Percentiles rank a stretch among this genome's conserved stretches.
phyloP scores from a whole-genome alignment of 2,888 invertebrate genomes.

The Mythimna loreyi region DNA sequence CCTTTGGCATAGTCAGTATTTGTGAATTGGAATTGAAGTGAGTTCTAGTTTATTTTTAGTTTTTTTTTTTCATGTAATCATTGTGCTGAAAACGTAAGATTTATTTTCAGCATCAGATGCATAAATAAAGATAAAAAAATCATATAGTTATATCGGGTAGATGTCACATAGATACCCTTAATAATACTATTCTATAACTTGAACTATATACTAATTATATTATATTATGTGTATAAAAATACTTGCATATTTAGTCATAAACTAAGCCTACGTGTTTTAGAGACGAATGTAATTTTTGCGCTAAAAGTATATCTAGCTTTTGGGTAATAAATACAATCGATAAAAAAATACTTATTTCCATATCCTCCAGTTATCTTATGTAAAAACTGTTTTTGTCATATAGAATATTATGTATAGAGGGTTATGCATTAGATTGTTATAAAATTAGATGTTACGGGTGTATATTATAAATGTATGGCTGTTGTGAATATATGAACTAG shows the following conservation, averaged over 20 bases:
- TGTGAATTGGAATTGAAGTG: constrained; percentile 69
- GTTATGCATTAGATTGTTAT: constrained; percentile 84
- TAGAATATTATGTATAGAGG: constrained; percentile 74
- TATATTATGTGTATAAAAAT: constrained; percentile 67
- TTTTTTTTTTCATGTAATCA: constrained; percentile 37
- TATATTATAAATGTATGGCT: constrained; percentile 78
- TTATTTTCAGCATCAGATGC: constrained; percentile 40
- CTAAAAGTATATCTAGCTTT: constrained; percentile 37
- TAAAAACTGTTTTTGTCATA: constrained; percentile 72
- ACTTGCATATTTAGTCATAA: constrained; percentile 67
- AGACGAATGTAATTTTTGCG: constrained; percentile 50
- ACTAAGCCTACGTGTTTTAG: constrained; percentile 61
- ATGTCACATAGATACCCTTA: constrained; percentile 54
- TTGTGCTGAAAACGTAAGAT: constrained; percentile 34
- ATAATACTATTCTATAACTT: constrained; percentile 56
- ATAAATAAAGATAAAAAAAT: constrained; percentile 41
- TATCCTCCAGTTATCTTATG: constrained; percentile 71
- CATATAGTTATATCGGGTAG: constrained; percentile 59
- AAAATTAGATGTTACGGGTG: constrained; percentile 81
- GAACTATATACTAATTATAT: constrained; percentile 51
- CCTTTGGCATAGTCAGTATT: constrained; percentile 74
- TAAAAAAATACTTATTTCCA: constrained; percentile 58
- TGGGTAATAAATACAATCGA: constrained; percentile 57
- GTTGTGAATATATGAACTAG: constrained; percentile 79
- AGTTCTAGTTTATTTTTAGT: constrained; percentile 60